These are phyloP conservation scores for Sylvicola cinctus DNA, from an alignment of 2,888 invertebrate species.

Conservation along the genomic window DNA sequence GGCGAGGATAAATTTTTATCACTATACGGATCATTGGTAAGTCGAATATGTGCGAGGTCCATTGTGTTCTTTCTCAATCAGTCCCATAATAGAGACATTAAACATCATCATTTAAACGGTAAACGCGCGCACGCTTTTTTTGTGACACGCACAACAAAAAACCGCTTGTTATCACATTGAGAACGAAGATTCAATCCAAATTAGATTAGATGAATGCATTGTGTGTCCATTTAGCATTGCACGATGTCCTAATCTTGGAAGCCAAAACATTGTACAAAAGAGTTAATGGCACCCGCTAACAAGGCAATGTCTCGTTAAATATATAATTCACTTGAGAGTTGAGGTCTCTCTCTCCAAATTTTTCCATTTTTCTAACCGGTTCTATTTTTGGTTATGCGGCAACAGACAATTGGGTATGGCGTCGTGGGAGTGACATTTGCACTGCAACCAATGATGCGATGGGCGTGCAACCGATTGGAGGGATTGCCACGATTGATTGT, in stretches of 20 bases:
- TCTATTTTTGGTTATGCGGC: no score
- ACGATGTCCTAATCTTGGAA: no score
- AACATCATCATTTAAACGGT: no score
- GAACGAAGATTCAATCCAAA: no score
- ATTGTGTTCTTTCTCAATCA: not conserved
- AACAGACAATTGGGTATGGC: conserved; percentile 42
- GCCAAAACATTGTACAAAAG: no score
- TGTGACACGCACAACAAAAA: no score
- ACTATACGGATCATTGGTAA: conserved; percentile 61
- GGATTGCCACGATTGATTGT: conserved; percentile 45
- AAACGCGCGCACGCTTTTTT: no score
- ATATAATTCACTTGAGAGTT: not conserved
- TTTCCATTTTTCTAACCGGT: not conserved
- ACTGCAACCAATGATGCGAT: conserved; percentile 51
- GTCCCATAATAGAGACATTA: not conserved
- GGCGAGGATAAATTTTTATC: conserved; percentile 38
- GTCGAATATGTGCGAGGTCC: conserved; percentile 17
- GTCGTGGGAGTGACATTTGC: conserved; percentile 51
- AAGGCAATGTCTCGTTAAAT: no score
- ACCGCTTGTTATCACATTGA: no score
- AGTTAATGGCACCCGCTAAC: no score
- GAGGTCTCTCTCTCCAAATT: not conserved
- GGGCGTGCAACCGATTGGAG: conserved; percentile 42
- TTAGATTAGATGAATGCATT: no score
- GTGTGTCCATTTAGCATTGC: no score